Conservation (phyloP, 2,888 invertebrate genomes). For the Mesodorylaimus sp. region DNA sequence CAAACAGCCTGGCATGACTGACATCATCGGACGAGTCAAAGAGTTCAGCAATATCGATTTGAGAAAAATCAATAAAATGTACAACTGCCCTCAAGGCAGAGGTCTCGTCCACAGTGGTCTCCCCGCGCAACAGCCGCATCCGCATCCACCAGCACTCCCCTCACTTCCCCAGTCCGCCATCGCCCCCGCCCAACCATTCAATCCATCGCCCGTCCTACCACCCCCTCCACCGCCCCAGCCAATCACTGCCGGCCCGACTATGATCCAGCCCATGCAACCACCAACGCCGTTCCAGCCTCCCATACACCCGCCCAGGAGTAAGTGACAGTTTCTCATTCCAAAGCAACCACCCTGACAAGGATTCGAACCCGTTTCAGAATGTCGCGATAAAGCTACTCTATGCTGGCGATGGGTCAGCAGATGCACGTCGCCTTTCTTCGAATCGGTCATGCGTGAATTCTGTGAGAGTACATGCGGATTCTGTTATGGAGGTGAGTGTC, state of each 20-base stretch:
- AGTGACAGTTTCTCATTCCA: no score
- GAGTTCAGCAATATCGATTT: slow-evolving; percentile 24
- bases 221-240: neutral
- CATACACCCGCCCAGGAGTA: no score
- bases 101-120: neutral
- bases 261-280: no score
- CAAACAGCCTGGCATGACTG: slow-evolving; percentile 20
- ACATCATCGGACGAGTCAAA: slow-evolving; percentile 25
- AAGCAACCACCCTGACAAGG: no score
- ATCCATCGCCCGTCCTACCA: neutral
- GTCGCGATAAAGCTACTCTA: slow-evolving; percentile 13
- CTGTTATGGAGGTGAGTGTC: no score
- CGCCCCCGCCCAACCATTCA: neutral
- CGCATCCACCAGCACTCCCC: neutral
- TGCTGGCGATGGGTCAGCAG: slow-evolving; percentile 27
- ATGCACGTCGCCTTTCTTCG: slow-evolving; percentile 25
- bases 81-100: slow-evolving; percentile 21
- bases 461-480: slow-evolving; percentile 14
- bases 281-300: neutral
- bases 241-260: neutral
- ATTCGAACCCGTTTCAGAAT: slow-evolving; percentile 1
- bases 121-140: neutral
- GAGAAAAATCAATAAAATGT: slow-evolving; percentile 27
- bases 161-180: neutral
- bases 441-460: slow-evolving; percentile 22